Conservation (phyloP, 2,888 invertebrate genomes). For the Thecophora atra region DNA sequence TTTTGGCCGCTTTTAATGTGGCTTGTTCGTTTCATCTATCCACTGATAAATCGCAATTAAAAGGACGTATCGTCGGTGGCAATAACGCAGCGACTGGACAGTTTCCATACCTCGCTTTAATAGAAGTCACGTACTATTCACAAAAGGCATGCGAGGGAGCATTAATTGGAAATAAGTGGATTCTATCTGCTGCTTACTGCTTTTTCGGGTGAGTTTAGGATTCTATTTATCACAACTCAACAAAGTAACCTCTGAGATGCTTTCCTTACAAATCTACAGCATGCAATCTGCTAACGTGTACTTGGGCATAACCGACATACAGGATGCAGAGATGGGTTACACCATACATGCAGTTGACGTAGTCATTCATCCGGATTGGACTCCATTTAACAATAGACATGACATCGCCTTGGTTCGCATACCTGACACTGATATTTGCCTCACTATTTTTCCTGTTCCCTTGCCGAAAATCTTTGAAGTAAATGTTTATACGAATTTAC, state of each 20-base stretch:
- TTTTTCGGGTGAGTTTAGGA: not conserved
- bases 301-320: not conserved
- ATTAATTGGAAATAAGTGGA: not conserved
- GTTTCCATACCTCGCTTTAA: not conserved
- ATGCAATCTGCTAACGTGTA: not conserved
- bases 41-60: not conserved
- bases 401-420: not conserved
- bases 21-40: not conserved
- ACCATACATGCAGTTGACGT: not conserved
- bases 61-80: not conserved
- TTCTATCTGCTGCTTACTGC: conserved; percentile 1
- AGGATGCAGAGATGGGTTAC: not conserved
- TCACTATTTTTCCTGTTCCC: not conserved
- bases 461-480: not conserved
- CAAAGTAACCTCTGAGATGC: not conserved
- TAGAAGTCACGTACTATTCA: not conserved
- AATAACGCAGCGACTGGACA: not conserved
- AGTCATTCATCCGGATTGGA: not conserved
- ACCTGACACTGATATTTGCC: not conserved
- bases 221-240: not conserved
- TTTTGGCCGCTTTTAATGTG: not conserved
- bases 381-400: not conserved
- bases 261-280: not conserved
- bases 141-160: not conserved
- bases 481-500: not conserved